Conservation (phyloP, 2,113 vertebrate species). For the Macroglossus sobrinus region DNA sequence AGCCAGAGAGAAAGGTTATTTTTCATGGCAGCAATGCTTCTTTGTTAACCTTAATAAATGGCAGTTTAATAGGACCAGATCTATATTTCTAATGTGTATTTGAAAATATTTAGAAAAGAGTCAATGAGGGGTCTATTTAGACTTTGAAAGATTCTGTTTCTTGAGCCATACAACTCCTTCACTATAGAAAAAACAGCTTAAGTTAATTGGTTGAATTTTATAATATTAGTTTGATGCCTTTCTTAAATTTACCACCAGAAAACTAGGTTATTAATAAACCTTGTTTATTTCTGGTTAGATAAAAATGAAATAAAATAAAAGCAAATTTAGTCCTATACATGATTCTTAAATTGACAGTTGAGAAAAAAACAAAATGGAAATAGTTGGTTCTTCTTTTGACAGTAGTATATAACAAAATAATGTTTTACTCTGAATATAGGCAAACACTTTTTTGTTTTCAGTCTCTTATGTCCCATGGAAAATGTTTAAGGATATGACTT, state of each 20-base stretch:
- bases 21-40: background rate
- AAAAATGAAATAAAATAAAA: conserved; percentile 5
- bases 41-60: conserved; percentile 28
- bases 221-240: background rate
- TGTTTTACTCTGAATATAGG: background rate
- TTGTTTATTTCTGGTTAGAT: background rate
- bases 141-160: background rate
- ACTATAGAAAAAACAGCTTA: background rate
- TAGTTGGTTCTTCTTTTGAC: background rate
- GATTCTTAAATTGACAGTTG: background rate
- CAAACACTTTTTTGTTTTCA: background rate
- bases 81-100: background rate
- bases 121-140: background rate
- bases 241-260: background rate
- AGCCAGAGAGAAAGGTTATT: conserved; percentile 31
- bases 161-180: background rate
- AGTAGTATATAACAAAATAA: background rate
- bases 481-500: fast-evolving
- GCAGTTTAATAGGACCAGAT: background rate
- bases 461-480: background rate
- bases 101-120: background rate
- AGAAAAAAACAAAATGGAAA: background rate
- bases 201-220: background rate
- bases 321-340: background rate
- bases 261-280: background rate